These are phyloP conservation scores for Amblyopsis rosae DNA, from an alignment of 2,113 vertebrate genomes.

Conservation along the genomic window DNA sequence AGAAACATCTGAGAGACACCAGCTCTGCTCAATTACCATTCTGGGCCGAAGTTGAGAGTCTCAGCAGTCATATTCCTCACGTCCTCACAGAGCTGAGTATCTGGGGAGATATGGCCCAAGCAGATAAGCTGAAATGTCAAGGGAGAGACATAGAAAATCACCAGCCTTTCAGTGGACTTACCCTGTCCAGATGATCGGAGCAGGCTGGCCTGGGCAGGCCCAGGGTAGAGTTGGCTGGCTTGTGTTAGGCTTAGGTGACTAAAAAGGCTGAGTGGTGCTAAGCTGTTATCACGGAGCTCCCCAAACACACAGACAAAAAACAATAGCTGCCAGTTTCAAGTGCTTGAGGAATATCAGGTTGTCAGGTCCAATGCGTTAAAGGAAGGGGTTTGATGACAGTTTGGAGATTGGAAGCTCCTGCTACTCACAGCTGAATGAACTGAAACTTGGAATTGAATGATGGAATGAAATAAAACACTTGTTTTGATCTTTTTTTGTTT, in stretches of 20 bases:
- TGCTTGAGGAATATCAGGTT: constrained; percentile 72
- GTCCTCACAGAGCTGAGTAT: constrained; percentile 78
- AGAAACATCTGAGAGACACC: background rate
- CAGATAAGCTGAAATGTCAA: background rate
- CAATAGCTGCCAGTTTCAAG: constrained; percentile 82
- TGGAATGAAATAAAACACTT: constrained; percentile 63
- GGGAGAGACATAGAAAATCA: background rate
- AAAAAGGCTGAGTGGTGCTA: constrained; percentile 79
- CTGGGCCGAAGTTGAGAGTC: constrained; percentile 93
- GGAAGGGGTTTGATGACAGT: constrained; percentile 54
- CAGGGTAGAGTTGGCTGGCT: constrained; percentile 69
- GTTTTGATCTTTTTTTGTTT: constrained; percentile 45
- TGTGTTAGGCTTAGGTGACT: constrained; percentile 77
- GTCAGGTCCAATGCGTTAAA: constrained; percentile 54
- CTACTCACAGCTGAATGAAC: constrained; percentile 70
- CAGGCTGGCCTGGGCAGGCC: constrained; percentile 77
- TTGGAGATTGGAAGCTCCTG: constrained; percentile 71
- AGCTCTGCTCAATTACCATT: constrained; percentile 78
- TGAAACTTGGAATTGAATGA: constrained; percentile 56
- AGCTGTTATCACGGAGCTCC: constrained; percentile 73
- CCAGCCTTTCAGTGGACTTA: constrained; percentile 42
- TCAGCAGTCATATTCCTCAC: constrained; percentile 89
- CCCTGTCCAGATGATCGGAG: constrained; percentile 81
- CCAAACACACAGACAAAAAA: constrained; percentile 72
- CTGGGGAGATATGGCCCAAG: constrained; percentile 26